Conservation (phyloP, 2,797 vertebrate species). For the Aulostomus chinensis region DNA sequence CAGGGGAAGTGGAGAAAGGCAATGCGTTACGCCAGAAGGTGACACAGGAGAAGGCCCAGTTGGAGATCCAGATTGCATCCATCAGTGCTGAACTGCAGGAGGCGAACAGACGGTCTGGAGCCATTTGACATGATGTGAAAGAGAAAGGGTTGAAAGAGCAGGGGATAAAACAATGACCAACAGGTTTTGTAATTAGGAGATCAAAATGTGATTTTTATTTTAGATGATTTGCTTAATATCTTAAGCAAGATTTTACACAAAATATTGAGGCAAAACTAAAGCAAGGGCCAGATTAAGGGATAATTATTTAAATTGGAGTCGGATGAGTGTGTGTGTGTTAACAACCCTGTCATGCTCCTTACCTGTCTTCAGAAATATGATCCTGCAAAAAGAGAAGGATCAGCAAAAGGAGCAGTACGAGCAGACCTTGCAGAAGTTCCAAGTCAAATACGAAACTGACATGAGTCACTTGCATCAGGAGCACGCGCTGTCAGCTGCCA, state of each 20-base stretch:
- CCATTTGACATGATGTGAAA: conserved; percentile 2
- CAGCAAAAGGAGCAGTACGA: conserved; percentile 77
- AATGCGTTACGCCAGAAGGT: conserved; percentile 84
- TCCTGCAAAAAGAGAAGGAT: conserved; percentile 85
- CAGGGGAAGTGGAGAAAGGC: conserved; percentile 86
- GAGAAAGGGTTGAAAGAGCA: background rate
- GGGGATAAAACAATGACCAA: background rate
- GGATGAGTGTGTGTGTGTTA: background rate
- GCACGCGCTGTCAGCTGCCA: conserved; percentile 83
- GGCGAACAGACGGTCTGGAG: conserved; percentile 73
- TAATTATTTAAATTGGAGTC: too few relatives aligned
- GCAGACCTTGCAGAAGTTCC: conserved; percentile 78
- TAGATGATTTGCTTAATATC: too few relatives aligned
- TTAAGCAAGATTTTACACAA: too few relatives aligned
- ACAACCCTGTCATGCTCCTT: background rate
- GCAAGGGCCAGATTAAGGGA: background rate
- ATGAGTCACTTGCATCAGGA: conserved; percentile 86
- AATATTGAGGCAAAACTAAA: background rate
- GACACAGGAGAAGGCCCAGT: conserved; percentile 86
- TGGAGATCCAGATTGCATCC: conserved; percentile 82
- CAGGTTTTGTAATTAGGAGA: too few relatives aligned
- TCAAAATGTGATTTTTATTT: too few relatives aligned
- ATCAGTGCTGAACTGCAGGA: conserved; percentile 85
- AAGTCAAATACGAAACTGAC: conserved; percentile 82
- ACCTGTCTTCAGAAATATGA: conserved; percentile 66